phyloP scores from a whole-genome alignment of 1,140 invertebrate species.

The Macrocentrus cingulum region DNA sequence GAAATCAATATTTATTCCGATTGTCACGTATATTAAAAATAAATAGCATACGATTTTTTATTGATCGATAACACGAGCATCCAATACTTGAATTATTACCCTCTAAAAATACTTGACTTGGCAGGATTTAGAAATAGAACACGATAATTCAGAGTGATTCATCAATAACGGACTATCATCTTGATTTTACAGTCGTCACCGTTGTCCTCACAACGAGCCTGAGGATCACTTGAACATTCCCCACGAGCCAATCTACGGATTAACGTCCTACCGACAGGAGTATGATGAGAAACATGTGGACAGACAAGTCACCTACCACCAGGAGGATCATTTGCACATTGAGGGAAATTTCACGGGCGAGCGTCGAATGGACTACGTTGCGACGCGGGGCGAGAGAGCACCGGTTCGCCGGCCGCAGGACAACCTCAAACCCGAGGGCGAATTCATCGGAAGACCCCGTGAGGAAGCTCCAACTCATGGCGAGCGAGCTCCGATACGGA shows the following conservation, averaged over 20 bases:
- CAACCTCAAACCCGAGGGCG: constrained; percentile 58
- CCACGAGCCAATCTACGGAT: constrained; percentile 57
- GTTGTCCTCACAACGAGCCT: constrained; percentile 65
- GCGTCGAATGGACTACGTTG: constrained; percentile 52
- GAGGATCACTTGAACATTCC: constrained; percentile 63
- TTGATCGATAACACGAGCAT: no score
- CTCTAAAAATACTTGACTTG: no score
- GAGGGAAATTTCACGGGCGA: constrained; percentile 62
- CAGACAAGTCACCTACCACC: constrained; percentile 44
- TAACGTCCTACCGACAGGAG: constrained; percentile 67
- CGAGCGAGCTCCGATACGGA: constrained; percentile 40
- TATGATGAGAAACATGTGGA: constrained; percentile 68
- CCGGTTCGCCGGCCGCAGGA: constrained; percentile 55
- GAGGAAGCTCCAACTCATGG: constrained; percentile 35
- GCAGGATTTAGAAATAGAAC: no score
- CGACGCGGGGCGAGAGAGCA: constrained; percentile 52
- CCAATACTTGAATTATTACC: no score
- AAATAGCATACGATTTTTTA: no score
- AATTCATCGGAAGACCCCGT: constrained; percentile 59
- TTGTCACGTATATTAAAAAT: no score
- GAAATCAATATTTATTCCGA: no score
- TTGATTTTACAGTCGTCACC: constrained; percentile 68
- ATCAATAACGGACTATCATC: no score
- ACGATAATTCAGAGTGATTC: no score
- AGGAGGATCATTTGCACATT: constrained; percentile 60